Percentiles rank a stretch among this genome's conserved stretches.
Conservation (phyloP, 2,888 invertebrate genomes). For the Anoplius nigerrimus region DNA sequence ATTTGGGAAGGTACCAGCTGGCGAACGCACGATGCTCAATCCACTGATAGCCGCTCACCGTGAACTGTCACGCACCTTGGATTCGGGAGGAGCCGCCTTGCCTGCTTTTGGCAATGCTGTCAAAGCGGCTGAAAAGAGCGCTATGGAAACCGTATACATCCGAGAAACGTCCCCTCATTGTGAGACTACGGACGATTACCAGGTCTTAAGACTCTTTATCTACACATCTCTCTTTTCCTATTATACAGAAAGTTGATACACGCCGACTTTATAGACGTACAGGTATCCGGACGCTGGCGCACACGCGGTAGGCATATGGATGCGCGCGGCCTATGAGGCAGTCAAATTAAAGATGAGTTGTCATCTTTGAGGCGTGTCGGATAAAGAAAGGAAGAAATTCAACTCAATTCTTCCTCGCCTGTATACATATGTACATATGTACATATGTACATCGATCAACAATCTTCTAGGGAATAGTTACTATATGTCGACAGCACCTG, state of each 20-base stretch:
- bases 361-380: neutral
- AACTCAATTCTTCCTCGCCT: too few relatives aligned
- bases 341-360: constrained; percentile 67
- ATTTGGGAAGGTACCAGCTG: constrained; percentile 81
- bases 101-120: constrained; percentile 72
- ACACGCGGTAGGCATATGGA: constrained; percentile 79
- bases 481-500: too few relatives aligned
- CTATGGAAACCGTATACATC: constrained; percentile 46
- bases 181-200: neutral
- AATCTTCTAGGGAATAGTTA: too few relatives aligned
- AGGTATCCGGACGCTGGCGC: constrained; percentile 79
- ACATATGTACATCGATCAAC: too few relatives aligned
- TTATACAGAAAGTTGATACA: neutral
- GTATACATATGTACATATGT: too few relatives aligned
- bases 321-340: constrained; percentile 77
- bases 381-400: too few relatives aligned
- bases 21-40: constrained; percentile 84
- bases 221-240: neutral
- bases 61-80: constrained; percentile 55
- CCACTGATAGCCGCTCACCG: constrained; percentile 64
- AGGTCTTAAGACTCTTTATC: constrained; percentile 15
- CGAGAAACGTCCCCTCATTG: neutral
- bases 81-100: constrained; percentile 52
- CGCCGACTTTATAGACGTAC: constrained; percentile 30
- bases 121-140: constrained; percentile 70